Evolutionary conservation across 2,113 vertebrate genomes (phyloP).

Genomic region (Apaloderma vittatum): DNA sequence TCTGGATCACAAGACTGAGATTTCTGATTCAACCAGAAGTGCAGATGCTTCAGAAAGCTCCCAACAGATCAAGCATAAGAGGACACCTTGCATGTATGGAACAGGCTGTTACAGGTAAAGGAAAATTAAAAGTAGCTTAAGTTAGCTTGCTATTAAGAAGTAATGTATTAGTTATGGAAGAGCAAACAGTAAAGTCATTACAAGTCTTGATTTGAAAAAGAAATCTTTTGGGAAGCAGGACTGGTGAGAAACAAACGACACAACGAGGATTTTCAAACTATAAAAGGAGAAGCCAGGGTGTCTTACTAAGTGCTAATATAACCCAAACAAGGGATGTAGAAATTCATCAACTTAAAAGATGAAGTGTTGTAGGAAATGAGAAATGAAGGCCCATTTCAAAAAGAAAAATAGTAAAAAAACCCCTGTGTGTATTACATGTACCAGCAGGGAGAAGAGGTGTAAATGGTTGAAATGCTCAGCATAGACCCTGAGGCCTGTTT

Average conservation of each 20-base stretch:
- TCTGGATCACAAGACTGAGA: constrained; percentile 26
- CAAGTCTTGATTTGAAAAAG: neutral
- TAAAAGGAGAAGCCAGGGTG: neutral
- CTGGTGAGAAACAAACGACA: neutral
- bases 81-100: constrained; percentile 82
- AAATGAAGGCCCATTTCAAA: neutral
- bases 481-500: neutral
- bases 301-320: neutral
- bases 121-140: constrained; percentile 7
- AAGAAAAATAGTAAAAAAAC: neutral
- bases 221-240: neutral
- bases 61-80: constrained; percentile 56
- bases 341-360: neutral
- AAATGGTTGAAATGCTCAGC: neutral
- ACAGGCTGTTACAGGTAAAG: constrained; percentile 84
- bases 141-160: neutral
- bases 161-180: neutral
- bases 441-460: neutral
- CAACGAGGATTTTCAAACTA: neutral
- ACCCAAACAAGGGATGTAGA: neutral
- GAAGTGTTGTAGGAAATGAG: neutral
- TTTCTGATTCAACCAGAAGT: constrained; percentile 7
- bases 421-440: neutral
- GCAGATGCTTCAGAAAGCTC: constrained; percentile 44
- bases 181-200: neutral